Conservation (phyloP, 1,140 invertebrate genomes). For the Bombus sibiricus region DNA sequence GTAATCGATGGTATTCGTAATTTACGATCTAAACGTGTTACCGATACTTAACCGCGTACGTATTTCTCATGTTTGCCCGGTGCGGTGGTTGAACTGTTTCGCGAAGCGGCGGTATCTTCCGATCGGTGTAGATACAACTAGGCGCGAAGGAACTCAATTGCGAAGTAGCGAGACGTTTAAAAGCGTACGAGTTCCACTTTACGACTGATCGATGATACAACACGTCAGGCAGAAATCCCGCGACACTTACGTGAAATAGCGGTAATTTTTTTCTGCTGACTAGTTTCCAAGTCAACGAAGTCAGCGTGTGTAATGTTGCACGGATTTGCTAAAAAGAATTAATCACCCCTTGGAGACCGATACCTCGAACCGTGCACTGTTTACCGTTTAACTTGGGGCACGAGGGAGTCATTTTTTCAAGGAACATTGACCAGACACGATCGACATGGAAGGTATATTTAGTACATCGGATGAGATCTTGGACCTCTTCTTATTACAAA, state of each 20-base stretch:
- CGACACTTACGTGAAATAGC: not conserved
- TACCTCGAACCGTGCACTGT: not conserved
- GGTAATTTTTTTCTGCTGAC: not conserved
- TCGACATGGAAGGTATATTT: not conserved
- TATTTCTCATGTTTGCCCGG: not conserved
- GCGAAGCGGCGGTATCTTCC: not conserved
- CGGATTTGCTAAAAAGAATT: not conserved
- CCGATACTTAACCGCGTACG: not conserved
- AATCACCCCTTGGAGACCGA: not conserved
- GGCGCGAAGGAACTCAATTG: not conserved
- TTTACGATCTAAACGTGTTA: constrained; percentile 10
- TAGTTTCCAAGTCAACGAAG: not conserved
- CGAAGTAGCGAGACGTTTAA: not conserved
- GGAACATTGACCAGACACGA: not conserved
- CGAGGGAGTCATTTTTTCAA: not conserved
- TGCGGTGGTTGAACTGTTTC: not conserved
- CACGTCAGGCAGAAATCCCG: not conserved
- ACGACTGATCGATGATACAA: not conserved
- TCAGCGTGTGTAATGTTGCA: not conserved
- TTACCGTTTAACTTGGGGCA: not conserved
- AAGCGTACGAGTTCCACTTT: not conserved
- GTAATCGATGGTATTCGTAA: not conserved
- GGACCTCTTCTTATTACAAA: not conserved
- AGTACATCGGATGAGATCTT: not conserved
- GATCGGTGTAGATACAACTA: not conserved